These are phyloP conservation scores for Odontesthes bonariensis DNA, from an alignment of 2,113 vertebrate genomes.

Conservation along the genomic window DNA sequence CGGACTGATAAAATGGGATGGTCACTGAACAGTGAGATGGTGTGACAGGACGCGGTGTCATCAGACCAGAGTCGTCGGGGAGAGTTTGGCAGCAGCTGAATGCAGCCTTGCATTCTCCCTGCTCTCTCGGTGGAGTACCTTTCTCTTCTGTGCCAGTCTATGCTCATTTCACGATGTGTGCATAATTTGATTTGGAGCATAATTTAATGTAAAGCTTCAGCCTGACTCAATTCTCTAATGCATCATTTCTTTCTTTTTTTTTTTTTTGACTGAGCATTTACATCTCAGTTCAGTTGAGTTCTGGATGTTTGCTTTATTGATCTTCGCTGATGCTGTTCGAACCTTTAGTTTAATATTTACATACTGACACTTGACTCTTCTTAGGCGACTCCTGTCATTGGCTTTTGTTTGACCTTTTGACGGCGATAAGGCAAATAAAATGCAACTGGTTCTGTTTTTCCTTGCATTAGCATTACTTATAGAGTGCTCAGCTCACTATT, in stretches of 20 bases:
- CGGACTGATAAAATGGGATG: slow-evolving; percentile 37
- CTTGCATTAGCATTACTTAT: slow-evolving; percentile 47
- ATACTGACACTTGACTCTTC: slow-evolving; percentile 38
- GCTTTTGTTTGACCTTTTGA: slow-evolving; percentile 56
- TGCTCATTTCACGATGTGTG: slow-evolving; percentile 55
- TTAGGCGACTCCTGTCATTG: neutral
- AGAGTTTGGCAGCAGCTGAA: slow-evolving; percentile 63
- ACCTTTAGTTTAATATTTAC: slow-evolving; percentile 46
- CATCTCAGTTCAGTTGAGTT: slow-evolving; percentile 50
- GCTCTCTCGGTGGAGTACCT: slow-evolving; percentile 27
- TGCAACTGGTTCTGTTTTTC: slow-evolving; percentile 41
- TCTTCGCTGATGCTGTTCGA: slow-evolving; percentile 53
- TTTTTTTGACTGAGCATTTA: slow-evolving; percentile 43
- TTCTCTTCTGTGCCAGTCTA: neutral
- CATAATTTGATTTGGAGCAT: slow-evolving; percentile 60
- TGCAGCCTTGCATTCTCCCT: slow-evolving; percentile 40
- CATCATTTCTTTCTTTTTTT: slow-evolving; percentile 55
- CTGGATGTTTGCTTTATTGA: slow-evolving; percentile 72
- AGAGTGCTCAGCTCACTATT: slow-evolving; percentile 18
- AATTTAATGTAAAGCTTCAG: slow-evolving; percentile 66
- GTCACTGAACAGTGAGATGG: slow-evolving; percentile 62
- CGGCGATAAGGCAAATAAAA: slow-evolving; percentile 42
- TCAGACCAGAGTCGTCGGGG: slow-evolving; percentile 57
- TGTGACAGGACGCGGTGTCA: slow-evolving; percentile 65
- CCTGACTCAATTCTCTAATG: slow-evolving; percentile 62